Conservation (phyloP, 1,140 invertebrate species). For the Maconellicoccus hirsutus region DNA sequence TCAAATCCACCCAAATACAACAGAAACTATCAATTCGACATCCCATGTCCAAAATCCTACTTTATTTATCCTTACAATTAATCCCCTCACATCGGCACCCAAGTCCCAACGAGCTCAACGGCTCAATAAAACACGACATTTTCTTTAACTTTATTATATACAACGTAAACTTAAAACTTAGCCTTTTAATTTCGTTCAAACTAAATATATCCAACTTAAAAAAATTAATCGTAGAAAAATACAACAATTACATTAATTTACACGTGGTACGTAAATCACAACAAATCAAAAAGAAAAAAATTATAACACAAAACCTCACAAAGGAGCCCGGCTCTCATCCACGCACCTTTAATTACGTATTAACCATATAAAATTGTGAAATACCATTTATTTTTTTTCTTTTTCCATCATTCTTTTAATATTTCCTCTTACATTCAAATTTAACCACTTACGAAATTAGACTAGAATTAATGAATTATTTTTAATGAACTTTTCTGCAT, state of each 20-base stretch:
- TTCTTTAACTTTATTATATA: constrained; percentile 6
- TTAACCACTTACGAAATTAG: constrained; percentile 2
- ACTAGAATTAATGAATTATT: constrained; percentile 3
- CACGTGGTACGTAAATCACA: constrained; percentile 7
- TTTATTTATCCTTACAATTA: no score
- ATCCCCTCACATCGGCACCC: no score
- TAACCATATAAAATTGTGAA: background rate
- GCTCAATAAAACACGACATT: background rate
- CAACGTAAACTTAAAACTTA: background rate
- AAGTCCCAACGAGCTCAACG: background rate
- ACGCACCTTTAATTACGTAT: no score
- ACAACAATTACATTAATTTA: background rate
- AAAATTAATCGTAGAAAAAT: background rate
- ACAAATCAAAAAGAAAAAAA: background rate
- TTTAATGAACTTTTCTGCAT: background rate
- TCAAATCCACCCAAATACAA: no score
- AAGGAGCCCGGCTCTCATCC: no score
- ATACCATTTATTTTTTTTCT: background rate
- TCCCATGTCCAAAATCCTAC: no score
- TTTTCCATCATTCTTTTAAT: background rate
- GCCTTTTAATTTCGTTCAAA: background rate
- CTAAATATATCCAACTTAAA: background rate
- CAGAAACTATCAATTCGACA: no score
- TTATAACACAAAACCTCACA: no score
- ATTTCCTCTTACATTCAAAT: background rate